These are phyloP conservation scores for Lasioglossum figueresi DNA, from an alignment of 2,888 invertebrate genomes.

Conservation along the genomic window DNA sequence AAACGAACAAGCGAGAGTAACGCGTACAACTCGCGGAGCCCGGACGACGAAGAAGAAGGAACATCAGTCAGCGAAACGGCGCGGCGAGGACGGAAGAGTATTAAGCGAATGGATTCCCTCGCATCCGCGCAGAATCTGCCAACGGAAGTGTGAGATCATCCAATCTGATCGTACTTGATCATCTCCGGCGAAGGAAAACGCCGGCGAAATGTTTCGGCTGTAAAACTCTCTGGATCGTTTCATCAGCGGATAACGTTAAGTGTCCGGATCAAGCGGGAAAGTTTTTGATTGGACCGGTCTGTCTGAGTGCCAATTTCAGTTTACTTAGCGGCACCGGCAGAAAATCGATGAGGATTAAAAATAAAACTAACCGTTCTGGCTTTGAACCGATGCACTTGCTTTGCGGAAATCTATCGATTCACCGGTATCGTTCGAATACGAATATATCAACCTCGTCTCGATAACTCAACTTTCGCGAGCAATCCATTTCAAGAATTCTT, in stretches of 20 bases:
- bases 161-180: conserved; percentile 42
- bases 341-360: conserved; percentile 40
- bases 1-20: conserved; percentile 31
- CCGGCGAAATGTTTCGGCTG: conserved; percentile 39
- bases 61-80: neutral
- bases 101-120: conserved; percentile 54
- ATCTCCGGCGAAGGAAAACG: conserved; percentile 12
- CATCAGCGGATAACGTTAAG: conserved; percentile 32
- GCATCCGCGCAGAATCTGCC: conserved; percentile 33
- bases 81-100: conserved; percentile 13
- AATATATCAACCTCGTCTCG: neutral
- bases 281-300: conserved; percentile 33
- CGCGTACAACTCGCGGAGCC: neutral
- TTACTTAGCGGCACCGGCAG: conserved; percentile 16
- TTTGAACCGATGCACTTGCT: neutral
- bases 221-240: conserved; percentile 38
- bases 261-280: conserved; percentile 28
- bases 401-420: neutral
- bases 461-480: neutral
- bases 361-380: conserved; percentile 13
- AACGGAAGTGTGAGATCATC: conserved; percentile 36
- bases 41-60: neutral
- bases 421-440: neutral
- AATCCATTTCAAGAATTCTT: neutral
- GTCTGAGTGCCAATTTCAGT: conserved; percentile 19